Evolutionary conservation across 2,888 invertebrate genomes (phyloP), one percentile per base, ranked within the genome.

Genomic region (Agonopterix subpropinquella): DNA sequence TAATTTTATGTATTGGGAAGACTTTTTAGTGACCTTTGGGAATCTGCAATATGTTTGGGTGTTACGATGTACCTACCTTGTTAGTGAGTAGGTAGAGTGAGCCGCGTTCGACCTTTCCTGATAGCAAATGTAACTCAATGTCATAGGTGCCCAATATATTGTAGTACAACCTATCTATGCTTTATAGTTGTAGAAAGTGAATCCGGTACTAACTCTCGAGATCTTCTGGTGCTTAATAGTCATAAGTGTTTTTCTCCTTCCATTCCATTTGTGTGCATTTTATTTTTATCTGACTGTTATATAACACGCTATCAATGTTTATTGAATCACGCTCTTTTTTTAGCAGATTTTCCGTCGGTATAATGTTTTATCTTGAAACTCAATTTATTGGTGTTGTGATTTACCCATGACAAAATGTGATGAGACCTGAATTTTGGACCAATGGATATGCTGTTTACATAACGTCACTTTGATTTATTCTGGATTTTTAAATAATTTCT

Each of bases 151-250:
- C 47, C 52, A 47, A 48, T 36, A 51, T 51, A 49, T 42, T 50
- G 13, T 52, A 51, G 47, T 47, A 42, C 9, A 39, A 11, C 11
- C 13, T 15, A 10, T 8, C 9, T 41, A 28, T 28, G 5, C 39
- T 39, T 42, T 11, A 44, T 49, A 51, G 54, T 51, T 49, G 44
- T 53, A 69, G 67, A 60, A 57, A 64, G 57, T 62, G 61, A 65
- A 63, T 58, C 67, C 68, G 62, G 63, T 70, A 66, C 68, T 66
- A 70, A 73, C 65, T 68, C 72, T 74, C 59, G 62, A 72, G 74
- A 80, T 77, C 70, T 78, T 80, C 77, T 84, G 86, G 86, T 86
- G 86, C 86, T 86, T 86, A 70, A 70, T 86, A 85, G 82, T 67
- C 63, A 65, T 86, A 84, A 85, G 84, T 73, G 59, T 66, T 52